These are phyloP conservation scores for Leptopilina boulardi DNA, from an alignment of 1,140 invertebrate genomes.

Conservation along the genomic window DNA sequence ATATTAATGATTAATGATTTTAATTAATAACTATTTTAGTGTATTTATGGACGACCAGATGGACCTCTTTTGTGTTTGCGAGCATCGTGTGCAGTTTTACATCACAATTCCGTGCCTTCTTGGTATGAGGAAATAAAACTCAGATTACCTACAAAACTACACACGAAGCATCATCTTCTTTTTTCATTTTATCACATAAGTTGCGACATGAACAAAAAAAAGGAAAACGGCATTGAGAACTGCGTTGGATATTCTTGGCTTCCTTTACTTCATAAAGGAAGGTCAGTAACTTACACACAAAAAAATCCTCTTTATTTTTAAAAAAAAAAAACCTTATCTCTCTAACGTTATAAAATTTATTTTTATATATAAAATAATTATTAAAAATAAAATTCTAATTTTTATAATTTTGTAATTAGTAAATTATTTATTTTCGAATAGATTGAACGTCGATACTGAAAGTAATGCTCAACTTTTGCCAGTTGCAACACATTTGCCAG, in stretches of 20 bases:
- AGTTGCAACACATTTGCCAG: conserved; percentile 89
- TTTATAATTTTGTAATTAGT: too few relatives aligned
- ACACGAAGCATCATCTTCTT: conserved; percentile 87
- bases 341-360: neutral
- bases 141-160: conserved; percentile 86
- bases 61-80: conserved; percentile 79
- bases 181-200: conserved; percentile 94
- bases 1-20: too few relatives aligned
- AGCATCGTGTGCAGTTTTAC: conserved; percentile 84
- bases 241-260: conserved; percentile 95
- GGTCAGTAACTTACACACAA: conserved; percentile 69
- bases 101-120: conserved; percentile 87
- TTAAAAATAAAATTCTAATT: conserved; percentile 44
- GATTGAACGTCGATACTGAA: conserved; percentile 77
- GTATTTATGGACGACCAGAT: conserved; percentile 86
- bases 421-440: conserved; percentile 61
- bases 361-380: neutral
- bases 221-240: conserved; percentile 86
- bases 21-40: conserved; percentile 74
- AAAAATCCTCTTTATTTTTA: neutral
- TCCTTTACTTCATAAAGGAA: conserved; percentile 88
- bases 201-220: conserved; percentile 90
- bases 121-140: conserved; percentile 96
- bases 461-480: conserved; percentile 87
- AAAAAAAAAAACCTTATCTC: too few relatives aligned